phyloP scores from a whole-genome alignment of 2,888 invertebrate genomes.

The Plagiodera versicolora region DNA sequence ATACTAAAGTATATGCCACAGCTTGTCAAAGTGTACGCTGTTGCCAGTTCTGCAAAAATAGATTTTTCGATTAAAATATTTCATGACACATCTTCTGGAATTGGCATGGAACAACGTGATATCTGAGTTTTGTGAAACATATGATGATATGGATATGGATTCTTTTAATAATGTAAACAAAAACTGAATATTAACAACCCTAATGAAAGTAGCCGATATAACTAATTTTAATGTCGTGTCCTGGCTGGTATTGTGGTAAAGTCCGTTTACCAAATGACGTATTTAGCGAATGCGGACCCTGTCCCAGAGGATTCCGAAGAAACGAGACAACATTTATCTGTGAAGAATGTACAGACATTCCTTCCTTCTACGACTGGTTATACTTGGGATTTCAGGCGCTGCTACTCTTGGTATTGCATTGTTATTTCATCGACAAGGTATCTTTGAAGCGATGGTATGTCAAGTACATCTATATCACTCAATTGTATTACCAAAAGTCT shows the following conservation, averaged over 20 bases:
- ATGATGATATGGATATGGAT: too few species aligned
- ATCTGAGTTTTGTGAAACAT: too few species aligned
- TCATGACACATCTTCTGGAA: too few species aligned
- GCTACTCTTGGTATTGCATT: conserved; percentile 84
- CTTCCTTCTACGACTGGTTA: conserved; percentile 88
- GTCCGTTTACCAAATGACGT: conserved; percentile 66
- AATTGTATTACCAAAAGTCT: too few species aligned
- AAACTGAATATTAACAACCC: too few species aligned
- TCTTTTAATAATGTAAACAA: too few species aligned
- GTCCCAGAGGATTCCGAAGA: conserved; percentile 79
- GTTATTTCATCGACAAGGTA: conserved; percentile 88
- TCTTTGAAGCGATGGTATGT: conserved; percentile 70
- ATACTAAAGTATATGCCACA: too few species aligned
- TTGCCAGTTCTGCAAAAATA: too few species aligned
- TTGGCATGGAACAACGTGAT: too few species aligned
- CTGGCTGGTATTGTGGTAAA: conserved; percentile 84
- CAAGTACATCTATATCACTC: too few species aligned
- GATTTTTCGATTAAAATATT: too few species aligned
- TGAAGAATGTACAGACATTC: conserved; percentile 73
- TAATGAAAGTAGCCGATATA: neutral
- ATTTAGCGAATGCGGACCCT: conserved; percentile 84
- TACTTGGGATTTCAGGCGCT: conserved; percentile 94
- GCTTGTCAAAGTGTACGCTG: too few species aligned
- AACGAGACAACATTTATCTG: conserved; percentile 76
- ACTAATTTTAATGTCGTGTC: conserved; percentile 58